Evolutionary conservation across 2,797 vertebrate species (phyloP).

Genomic region (Bovichtus variegatus): DNA sequence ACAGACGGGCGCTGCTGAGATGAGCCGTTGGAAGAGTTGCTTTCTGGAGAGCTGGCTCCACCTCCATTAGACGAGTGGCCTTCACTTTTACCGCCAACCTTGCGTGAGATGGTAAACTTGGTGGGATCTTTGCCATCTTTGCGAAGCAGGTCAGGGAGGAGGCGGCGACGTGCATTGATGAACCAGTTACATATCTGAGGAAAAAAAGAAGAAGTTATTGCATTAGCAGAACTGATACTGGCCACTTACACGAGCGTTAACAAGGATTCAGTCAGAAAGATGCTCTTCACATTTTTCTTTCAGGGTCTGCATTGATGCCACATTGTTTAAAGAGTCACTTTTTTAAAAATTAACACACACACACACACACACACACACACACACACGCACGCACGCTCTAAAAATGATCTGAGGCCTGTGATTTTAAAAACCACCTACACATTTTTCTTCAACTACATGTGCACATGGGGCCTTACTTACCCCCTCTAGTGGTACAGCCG

Average conservation of each 20-base stretch:
- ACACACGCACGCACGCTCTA: too few species aligned
- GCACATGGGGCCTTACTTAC: constrained; percentile 6
- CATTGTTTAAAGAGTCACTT: too few species aligned
- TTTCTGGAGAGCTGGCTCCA: constrained; percentile 73
- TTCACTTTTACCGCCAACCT: constrained; percentile 86
- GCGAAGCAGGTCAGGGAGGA: constrained; percentile 94
- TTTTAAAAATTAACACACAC: too few species aligned
- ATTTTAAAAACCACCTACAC: constrained; percentile 39
- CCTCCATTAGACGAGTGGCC: constrained; percentile 65
- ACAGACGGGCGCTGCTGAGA: constrained; percentile 74
- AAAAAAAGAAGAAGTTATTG: neutral
- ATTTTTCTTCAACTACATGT: constrained; percentile 11
- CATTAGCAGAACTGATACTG: neutral
- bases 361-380: too few species aligned
- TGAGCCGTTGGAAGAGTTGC: constrained; percentile 46
- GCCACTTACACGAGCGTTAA: too few species aligned
- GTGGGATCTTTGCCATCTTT: constrained; percentile 97
- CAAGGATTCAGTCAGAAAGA: neutral
- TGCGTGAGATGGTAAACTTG: constrained; percentile 95
- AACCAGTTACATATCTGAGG: constrained; percentile 98
- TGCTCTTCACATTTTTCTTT: too few species aligned
- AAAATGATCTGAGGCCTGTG: constrained; percentile 22
- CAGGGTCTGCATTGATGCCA: too few species aligned
- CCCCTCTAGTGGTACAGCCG: constrained; percentile 67
- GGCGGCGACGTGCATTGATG: constrained; percentile 94